These are phyloP conservation scores for Euschistus heros DNA, from an alignment of 1,140 invertebrate genomes.

Conservation along the genomic window DNA sequence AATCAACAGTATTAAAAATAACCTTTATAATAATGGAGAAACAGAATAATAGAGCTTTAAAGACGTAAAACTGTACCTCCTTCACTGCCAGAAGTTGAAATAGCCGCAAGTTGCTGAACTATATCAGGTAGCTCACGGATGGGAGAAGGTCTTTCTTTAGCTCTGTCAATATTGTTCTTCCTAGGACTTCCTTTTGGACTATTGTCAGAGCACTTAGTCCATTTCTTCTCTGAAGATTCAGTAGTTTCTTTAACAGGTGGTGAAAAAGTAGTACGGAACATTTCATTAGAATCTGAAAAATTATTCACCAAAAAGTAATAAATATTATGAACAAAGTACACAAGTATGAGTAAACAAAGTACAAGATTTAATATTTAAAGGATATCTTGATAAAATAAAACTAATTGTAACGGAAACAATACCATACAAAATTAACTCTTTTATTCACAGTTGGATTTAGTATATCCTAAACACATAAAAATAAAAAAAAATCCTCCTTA, in stretches of 20 bases:
- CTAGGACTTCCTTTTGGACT: constrained; percentile 6
- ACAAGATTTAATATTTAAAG: no score
- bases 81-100: constrained; percentile 30
- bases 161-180: constrained; percentile 38
- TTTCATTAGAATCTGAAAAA: constrained; percentile 27
- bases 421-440: no score
- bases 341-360: no score
- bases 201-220: background rate
- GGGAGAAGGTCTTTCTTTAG: constrained; percentile 42
- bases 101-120: constrained; percentile 28
- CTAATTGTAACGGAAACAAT: no score
- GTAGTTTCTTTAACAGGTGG: background rate
- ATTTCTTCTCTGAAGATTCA: constrained; percentile 12
- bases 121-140: constrained; percentile 39
- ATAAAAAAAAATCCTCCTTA: no score
- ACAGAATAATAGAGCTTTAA: background rate
- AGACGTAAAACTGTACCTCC: constrained; percentile 16
- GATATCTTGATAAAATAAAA: no score
- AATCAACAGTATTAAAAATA: no score
- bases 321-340: no score
- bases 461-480: no score
- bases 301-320: no score
- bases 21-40: no score
- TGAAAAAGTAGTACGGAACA: constrained; percentile 24
- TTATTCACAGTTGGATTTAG: no score